Base-by-base conservation (phyloP, 1,140 invertebrate genomes). In the Drosophila erecta region DNA sequence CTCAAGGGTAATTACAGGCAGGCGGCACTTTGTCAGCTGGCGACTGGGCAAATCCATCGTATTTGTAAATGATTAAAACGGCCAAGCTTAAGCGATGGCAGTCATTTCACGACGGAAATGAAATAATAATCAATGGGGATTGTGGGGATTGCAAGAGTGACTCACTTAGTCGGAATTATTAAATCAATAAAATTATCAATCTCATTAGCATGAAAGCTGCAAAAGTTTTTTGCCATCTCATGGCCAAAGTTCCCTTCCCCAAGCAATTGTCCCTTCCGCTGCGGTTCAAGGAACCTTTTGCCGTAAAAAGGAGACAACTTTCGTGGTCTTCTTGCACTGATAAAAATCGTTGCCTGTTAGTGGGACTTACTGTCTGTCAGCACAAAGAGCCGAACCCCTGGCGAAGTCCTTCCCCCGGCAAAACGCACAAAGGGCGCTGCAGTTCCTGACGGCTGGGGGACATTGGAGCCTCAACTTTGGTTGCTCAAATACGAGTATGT, bases 131-230 rank as follows among this genome's bases (percentile, higher is more conserved):
- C 67, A 37, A 27, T 15, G 46, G 38, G 30, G 30, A 8, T 4
- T 38, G 6, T 38, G 35, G 20, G 33, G 12, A 17, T 37, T 7
- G 41, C 33, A 57, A 43, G 55, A 35, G 41, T 61, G 70, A 72
- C 72, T 61, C 62, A 64, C 61, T 47, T 51, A 59, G 30, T 30
- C 51, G 33, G 50, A 51, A 47, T 73, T 81, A 81, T 81, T 83
- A 84, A 79, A 79, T 83, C 80, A 84, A 83, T 83, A 79, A 76
- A 79, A 76, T 70, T 76, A 65, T 79, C 53, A 84, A 84, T 59
- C 59, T 70, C 35, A 71, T 71, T 71, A 71, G 51, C 67, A 70
- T 70, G 51, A 57, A 20, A 53, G 50, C 12, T 14, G 41, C n/a
- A 8, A 47, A 69, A 69, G 49, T 69, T 69, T 27, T 37, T 41